Conservation (phyloP, 53 echinoderm and acorn worm species). For the Crossaster papposus region DNA sequence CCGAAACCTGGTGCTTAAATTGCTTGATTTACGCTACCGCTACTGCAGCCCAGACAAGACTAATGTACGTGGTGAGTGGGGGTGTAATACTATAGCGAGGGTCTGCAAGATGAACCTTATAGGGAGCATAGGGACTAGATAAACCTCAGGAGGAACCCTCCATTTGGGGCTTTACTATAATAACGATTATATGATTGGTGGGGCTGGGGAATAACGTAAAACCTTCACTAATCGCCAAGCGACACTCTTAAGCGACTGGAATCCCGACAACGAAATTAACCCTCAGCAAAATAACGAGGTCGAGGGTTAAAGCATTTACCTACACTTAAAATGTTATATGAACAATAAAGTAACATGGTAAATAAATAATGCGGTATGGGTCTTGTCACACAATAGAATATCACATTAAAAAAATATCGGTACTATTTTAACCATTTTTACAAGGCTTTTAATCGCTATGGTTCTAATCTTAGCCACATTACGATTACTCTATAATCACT, state of each 20-base stretch:
- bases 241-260: neutral
- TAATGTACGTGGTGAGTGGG: neutral
- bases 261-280: constrained; percentile 5
- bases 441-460: too few relatives aligned
- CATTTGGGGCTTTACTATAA: constrained; percentile 6
- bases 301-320: neutral
- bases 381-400: neutral
- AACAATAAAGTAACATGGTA: neutral
- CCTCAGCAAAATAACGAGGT: neutral
- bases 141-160: constrained; percentile 30
- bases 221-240: neutral
- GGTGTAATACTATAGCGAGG: neutral
- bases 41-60: constrained; percentile 4
- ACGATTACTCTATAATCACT: too few relatives aligned
- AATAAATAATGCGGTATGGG: neutral
- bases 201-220: neutral
- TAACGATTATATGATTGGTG: constrained; percentile 16
- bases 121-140: too few relatives aligned
- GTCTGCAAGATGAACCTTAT: neutral
- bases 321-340: neutral
- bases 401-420: too few relatives aligned
- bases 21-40: constrained; percentile 47
- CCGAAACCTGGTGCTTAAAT: constrained; percentile 56
- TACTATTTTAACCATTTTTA: too few relatives aligned
- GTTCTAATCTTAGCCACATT: too few relatives aligned